Evolutionary conservation across 2,797 vertebrate species (phyloP).

Genomic region (Uromys caudimaculatus): DNA sequence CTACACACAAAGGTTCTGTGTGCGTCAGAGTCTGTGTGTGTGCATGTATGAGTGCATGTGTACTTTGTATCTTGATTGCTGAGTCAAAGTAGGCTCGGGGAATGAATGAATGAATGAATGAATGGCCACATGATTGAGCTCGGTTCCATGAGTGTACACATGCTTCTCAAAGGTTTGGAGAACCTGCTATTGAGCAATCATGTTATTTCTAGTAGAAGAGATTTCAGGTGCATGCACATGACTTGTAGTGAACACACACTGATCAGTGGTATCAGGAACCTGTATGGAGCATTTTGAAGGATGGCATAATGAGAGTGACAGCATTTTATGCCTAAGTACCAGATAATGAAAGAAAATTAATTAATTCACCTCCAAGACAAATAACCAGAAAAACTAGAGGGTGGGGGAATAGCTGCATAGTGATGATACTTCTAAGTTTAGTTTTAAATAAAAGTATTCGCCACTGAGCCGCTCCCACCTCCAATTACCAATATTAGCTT

Average conservation of each 20-base stretch:
- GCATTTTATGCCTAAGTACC: conserved; percentile 71
- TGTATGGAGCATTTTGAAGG: background rate
- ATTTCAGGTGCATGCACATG: background rate
- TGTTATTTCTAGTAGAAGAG: conserved; percentile 42
- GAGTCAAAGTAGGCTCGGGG: background rate
- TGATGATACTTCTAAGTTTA: conserved; percentile 63
- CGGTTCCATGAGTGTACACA: background rate
- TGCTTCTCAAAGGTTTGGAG: conserved; percentile 13
- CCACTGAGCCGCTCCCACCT: conserved; percentile 27
- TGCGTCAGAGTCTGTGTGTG: background rate
- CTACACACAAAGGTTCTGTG: background rate
- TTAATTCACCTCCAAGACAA: conserved; percentile 71
- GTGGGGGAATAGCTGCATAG: background rate
- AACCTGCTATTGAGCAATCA: background rate
- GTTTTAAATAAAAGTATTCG: conserved; percentile 64
- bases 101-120: conserved; percentile 22
- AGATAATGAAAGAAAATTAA: conserved; percentile 74
- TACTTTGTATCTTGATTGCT: background rate
- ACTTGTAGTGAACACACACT: background rate
- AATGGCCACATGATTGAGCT: background rate
- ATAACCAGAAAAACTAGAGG: conserved; percentile 45
- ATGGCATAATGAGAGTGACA: conserved; percentile 66
- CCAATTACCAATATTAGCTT: conserved; percentile 56
- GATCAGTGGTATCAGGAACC: conserved; percentile 2
- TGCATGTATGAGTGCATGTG: background rate